Evolutionary conservation across 2,888 invertebrate genomes (phyloP).

Genomic region (Miltochrista miniata): DNA sequence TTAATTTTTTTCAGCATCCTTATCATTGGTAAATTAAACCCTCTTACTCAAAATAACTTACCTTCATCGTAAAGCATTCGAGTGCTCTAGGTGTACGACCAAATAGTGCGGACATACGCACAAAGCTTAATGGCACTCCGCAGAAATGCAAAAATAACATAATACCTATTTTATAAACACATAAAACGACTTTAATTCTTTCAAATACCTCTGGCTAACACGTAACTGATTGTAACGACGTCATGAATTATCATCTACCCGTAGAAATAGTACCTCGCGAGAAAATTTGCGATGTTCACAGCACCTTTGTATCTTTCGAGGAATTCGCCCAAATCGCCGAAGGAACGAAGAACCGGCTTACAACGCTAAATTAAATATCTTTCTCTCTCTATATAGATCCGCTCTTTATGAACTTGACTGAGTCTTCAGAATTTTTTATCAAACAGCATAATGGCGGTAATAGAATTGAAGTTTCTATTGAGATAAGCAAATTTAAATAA

Average conservation of each 20-base stretch:
- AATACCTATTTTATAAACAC: neutral
- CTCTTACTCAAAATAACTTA: too few species aligned
- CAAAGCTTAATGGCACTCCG: neutral
- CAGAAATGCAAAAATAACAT: neutral
- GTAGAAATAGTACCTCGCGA: too few species aligned
- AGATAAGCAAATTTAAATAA: too few species aligned
- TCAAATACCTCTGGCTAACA: constrained; percentile 1
- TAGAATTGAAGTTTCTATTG: too few species aligned
- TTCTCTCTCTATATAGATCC: constrained; percentile 9
- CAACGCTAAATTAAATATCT: constrained; percentile 10
- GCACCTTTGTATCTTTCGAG: constrained; percentile 9
- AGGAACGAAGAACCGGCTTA: constrained; percentile 9
- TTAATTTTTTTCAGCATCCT: too few species aligned
- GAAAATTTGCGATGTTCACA: neutral
- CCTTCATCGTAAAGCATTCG: too few species aligned
- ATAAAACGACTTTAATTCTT: constrained; percentile 8
- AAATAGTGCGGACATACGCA: too few species aligned
- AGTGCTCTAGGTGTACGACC: too few species aligned
- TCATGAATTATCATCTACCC: constrained; percentile 5
- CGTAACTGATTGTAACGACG: constrained; percentile 3
- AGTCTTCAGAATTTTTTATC: constrained; percentile 2
- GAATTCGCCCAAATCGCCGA: constrained; percentile 5
- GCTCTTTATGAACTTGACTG: neutral
- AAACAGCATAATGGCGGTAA: too few species aligned
- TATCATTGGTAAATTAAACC: too few species aligned